phyloP scores from a whole-genome alignment of 1,140 invertebrate genomes.

The Acromyrmex echinatior region DNA sequence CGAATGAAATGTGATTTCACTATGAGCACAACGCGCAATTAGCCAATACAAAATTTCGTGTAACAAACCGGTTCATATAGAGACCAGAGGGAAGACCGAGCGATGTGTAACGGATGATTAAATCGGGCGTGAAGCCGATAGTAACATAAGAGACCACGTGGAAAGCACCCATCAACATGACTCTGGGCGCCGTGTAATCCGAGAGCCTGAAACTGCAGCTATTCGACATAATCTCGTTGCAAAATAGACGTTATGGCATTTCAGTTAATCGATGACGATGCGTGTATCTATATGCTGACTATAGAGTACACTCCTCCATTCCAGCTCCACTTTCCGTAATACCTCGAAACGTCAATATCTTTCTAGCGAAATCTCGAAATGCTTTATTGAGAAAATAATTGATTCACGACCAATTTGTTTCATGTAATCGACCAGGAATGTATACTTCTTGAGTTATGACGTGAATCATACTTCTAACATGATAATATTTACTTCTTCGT shows the following conservation, averaged over 20 bases:
- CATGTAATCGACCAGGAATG: not conserved
- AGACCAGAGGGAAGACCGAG: conserved; percentile 23
- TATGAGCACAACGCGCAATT: conserved; percentile 8
- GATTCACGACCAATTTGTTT: not conserved
- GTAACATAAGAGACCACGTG: conserved; percentile 48
- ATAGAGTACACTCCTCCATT: not conserved
- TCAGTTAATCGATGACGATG: conserved; percentile 41
- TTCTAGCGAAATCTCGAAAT: not conserved
- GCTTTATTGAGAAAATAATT: not conserved
- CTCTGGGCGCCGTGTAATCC: conserved; percentile 27
- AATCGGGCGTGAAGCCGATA: conserved; percentile 55
- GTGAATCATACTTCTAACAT: too few relatives aligned
- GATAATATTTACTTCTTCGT: not conserved
- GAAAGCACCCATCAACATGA: conserved; percentile 47
- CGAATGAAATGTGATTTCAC: not conserved
- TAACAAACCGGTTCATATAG: conserved; percentile 19
- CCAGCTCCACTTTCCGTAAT: conserved; percentile 22
- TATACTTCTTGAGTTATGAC: not conserved
- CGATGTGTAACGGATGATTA: conserved; percentile 53
- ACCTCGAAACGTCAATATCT: conserved; percentile 56
- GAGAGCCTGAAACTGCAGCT: conserved; percentile 34
- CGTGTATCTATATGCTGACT: conserved; percentile 13
- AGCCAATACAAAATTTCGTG: conserved; percentile 36
- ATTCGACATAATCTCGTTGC: conserved; percentile 41
- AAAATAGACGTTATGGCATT: conserved; percentile 57